These are phyloP conservation scores for Epirrita christyi DNA, from an alignment of 2,888 invertebrate genomes.

Conservation along the genomic window DNA sequence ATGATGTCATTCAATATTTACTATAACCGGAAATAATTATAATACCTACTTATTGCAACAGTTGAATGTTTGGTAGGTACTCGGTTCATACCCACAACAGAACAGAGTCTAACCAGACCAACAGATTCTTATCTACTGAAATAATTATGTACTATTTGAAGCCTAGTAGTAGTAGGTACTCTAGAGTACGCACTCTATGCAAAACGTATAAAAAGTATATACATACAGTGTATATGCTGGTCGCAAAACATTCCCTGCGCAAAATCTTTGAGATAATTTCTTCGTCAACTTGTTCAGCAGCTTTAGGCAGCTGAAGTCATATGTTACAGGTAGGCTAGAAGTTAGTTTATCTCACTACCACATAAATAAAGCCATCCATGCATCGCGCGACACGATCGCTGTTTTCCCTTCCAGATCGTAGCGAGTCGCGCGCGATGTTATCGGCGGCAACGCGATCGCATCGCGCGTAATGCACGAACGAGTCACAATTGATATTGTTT, in stretches of 20 bases:
- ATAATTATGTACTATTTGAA: too few species aligned
- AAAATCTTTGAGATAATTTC: too few species aligned
- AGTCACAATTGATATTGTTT: conserved; percentile 25
- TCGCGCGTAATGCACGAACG: conserved; percentile 19
- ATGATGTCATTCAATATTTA: conserved; percentile 15
- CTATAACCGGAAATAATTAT: conserved; percentile 17
- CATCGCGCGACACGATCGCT: conserved; percentile 27
- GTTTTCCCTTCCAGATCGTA: conserved; percentile 21
- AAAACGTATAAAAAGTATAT: too few species aligned
- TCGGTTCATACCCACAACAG: too few species aligned
- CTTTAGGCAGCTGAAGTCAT: background rate
- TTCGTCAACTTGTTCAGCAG: too few species aligned
- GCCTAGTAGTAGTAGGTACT: too few species aligned
- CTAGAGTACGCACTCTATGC: too few species aligned
- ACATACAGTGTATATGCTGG: too few species aligned
- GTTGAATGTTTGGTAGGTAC: background rate
- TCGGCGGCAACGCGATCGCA: conserved; percentile 9
- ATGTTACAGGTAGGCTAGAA: background rate
- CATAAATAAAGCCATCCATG: conserved; percentile 18
- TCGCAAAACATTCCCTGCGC: too few species aligned
- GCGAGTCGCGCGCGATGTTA: conserved; percentile 20
- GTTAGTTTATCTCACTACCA: conserved; percentile 1
- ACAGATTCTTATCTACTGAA: too few species aligned
- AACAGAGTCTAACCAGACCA: too few species aligned
- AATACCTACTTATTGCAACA: background rate